Conservation (phyloP, 1,140 invertebrate species). For the Halesus radiatus region DNA sequence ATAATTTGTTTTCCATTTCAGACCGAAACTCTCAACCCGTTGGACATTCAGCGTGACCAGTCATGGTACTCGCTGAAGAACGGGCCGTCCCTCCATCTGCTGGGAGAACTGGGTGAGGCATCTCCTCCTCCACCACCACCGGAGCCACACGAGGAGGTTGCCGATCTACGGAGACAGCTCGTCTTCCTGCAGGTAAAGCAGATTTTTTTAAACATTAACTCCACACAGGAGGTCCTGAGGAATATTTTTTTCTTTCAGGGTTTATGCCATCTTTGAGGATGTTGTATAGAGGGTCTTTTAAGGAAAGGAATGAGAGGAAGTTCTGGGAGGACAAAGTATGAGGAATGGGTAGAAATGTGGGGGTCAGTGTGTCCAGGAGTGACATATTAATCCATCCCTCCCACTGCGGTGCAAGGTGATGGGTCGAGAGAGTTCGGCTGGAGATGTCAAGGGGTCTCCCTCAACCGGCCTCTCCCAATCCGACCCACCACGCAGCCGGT, state of each 20-base stretch:
- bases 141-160: constrained; percentile 75
- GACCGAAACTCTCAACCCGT: constrained; percentile 90
- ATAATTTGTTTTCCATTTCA: constrained; percentile 61
- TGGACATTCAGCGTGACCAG: constrained; percentile 71
- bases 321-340: too few relatives aligned
- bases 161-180: constrained; percentile 84
- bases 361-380: constrained; percentile 72
- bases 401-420: too few relatives aligned
- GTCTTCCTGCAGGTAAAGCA: constrained; percentile 77
- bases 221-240: too few relatives aligned
- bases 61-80: constrained; percentile 77
- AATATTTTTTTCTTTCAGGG: too few relatives aligned
- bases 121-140: constrained; percentile 67
- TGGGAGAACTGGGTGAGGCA: constrained; percentile 71
- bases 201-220: too few relatives aligned
- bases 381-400: too few relatives aligned
- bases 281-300: too few relatives aligned
- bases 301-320: too few relatives aligned
- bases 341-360: too few relatives aligned
- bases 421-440: too few relatives aligned
- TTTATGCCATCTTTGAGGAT: too few relatives aligned
- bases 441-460: too few relatives aligned
- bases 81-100: constrained; percentile 79
- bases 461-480: constrained; percentile 64
- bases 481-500: constrained; percentile 79